phyloP scores from a whole-genome alignment of 2,888 invertebrate species.

The Drosophila eohydei region DNA sequence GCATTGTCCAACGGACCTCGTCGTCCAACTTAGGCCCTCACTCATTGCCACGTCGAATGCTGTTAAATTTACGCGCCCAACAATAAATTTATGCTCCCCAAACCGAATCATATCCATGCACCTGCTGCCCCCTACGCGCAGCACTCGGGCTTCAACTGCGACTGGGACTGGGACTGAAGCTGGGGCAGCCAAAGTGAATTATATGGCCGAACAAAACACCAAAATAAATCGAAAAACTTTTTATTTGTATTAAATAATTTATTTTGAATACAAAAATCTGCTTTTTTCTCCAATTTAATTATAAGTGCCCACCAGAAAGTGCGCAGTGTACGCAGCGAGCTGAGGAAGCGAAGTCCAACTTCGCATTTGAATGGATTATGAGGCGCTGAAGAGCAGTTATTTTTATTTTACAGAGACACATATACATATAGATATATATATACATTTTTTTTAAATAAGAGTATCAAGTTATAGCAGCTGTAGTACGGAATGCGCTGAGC shows the following conservation, averaged over 20 bases:
- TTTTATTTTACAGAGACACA: too few relatives aligned
- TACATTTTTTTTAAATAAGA: background rate
- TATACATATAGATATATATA: too few relatives aligned
- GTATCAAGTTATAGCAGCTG: too few relatives aligned
- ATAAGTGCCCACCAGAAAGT: constrained; percentile 36
- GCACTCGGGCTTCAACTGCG: background rate
- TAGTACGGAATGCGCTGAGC: too few relatives aligned
- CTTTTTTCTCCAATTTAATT: constrained; percentile 46
- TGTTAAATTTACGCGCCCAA: constrained; percentile 54
- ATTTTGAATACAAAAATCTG: constrained; percentile 51
- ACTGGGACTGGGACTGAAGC: background rate
- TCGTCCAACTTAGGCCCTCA: constrained; percentile 19
- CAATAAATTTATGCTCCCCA: constrained; percentile 62
- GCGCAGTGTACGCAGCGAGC: background rate
- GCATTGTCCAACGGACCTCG: constrained; percentile 28
- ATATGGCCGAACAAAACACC: constrained; percentile 64
- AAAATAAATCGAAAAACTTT: constrained; percentile 77
- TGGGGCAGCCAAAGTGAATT: constrained; percentile 62
- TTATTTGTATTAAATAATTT: constrained; percentile 78
- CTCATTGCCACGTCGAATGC: constrained; percentile 38
- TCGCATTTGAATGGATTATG: background rate
- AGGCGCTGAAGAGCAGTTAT: background rate
- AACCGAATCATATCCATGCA: constrained; percentile 39
- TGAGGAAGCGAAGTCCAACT: background rate
- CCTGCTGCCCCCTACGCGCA: constrained; percentile 41